Conservation (phyloP, 2,888 invertebrate species). For the Drosophila stalkeri region DNA sequence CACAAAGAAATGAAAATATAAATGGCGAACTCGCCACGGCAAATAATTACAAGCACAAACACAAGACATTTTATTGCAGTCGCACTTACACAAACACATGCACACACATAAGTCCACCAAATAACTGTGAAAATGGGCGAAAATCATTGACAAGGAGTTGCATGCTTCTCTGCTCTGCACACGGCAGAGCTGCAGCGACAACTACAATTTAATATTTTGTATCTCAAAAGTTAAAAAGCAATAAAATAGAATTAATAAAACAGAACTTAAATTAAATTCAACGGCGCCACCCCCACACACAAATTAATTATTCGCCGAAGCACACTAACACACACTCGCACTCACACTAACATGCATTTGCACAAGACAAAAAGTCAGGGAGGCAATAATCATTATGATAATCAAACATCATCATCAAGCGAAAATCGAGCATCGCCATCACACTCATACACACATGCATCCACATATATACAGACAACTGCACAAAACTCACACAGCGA, state of each 20-base stretch:
- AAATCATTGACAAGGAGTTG: conserved; percentile 34
- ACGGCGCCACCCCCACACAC: conserved; percentile 36
- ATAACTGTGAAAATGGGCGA: conserved; percentile 38
- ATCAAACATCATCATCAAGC: conserved; percentile 74
- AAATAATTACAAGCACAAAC: conserved; percentile 59
- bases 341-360: conserved; percentile 7
- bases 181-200: neutral
- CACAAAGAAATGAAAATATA: conserved; percentile 67
- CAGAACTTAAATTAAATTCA: conserved; percentile 34
- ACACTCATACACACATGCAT: conserved; percentile 31
- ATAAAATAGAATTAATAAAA: conserved; percentile 26
- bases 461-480: conserved; percentile 40
- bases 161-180: neutral
- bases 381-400: conserved; percentile 69
- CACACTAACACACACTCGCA: conserved; percentile 33
- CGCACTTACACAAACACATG: conserved; percentile 18
- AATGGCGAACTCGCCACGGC: conserved; percentile 69
- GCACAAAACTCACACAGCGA: conserved; percentile 46
- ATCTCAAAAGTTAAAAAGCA: conserved; percentile 15
- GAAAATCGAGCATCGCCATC: conserved; percentile 63
- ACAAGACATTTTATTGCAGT: conserved; percentile 59
- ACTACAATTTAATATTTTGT: conserved; percentile 31
- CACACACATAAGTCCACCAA: conserved; percentile 29
- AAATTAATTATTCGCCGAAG: conserved; percentile 45
- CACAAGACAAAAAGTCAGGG: conserved; percentile 46